A percentile compares a stretch with the other conserved stretches of the same genome.
phyloP scores from a whole-genome alignment of 2,113 vertebrate genomes.

The Excalfactoria chinensis region DNA sequence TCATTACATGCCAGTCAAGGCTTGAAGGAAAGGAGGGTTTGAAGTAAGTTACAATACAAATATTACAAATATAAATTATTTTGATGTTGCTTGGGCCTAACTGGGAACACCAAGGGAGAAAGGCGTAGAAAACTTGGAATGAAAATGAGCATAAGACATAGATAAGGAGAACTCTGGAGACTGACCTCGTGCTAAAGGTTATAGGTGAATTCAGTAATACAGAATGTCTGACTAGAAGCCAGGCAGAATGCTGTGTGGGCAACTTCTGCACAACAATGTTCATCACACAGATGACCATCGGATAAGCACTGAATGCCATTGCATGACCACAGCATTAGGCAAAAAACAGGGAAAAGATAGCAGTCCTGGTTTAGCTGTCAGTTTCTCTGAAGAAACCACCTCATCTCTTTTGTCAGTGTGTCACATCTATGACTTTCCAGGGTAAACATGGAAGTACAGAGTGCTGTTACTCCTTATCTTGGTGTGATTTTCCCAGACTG shows the following conservation, averaged over 20 bases:
- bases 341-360: not conserved
- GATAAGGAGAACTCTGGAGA: not conserved
- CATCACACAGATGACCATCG: not conserved
- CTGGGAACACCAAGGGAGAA: not conserved
- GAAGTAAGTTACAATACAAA: not conserved
- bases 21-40: not conserved
- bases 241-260: not conserved
- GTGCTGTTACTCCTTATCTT: not conserved
- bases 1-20: not conserved
- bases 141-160: not conserved
- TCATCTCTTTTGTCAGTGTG: not conserved
- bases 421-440: not conserved
- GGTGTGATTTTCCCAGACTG: not conserved
- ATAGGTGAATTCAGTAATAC: not conserved
- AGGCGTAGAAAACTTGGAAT: not conserved
- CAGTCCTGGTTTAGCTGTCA: not conserved
- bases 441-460: not conserved
- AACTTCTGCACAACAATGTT: not conserved
- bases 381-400: not conserved
- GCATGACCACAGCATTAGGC: not conserved
- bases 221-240: not conserved
- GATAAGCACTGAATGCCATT: not conserved
- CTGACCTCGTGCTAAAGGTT: not conserved
- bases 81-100: not conserved
- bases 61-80: rapidly evolving